These are phyloP conservation scores for Homarus americanus DNA, from an alignment of 1,140 invertebrate genomes.

Conservation along the genomic window DNA sequence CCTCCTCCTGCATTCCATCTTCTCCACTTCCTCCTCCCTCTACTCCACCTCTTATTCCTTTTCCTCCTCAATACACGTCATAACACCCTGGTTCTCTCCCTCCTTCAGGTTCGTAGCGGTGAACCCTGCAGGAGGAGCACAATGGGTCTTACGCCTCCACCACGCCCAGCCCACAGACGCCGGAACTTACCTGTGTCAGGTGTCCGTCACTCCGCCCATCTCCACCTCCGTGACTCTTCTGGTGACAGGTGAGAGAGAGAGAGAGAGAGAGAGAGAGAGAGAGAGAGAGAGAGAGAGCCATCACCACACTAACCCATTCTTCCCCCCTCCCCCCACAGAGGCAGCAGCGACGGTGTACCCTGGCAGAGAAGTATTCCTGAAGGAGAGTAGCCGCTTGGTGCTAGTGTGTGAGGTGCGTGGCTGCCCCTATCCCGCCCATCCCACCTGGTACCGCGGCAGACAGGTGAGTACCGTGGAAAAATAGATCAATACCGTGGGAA, in stretches of 20 bases:
- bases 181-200: conserved; percentile 70
- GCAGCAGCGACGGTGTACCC: conserved; percentile 10
- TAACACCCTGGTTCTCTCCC: background rate
- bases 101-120: conserved; percentile 64
- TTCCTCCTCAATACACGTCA: background rate
- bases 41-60: background rate
- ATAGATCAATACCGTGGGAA: background rate
- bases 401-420: conserved; percentile 37
- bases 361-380: conserved; percentile 15
- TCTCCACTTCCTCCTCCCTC: background rate
- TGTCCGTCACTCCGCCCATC: conserved; percentile 69
- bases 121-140: conserved; percentile 53
- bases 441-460: conserved; percentile 19
- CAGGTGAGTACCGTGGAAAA: conserved; percentile 7
- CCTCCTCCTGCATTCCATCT: no score
- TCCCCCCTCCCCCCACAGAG: background rate
- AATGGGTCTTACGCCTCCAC: conserved; percentile 67
- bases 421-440: conserved; percentile 35
- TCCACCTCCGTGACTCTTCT: conserved; percentile 62
- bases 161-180: conserved; percentile 60
- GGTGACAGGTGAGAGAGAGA: conserved; percentile 68
- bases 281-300: no score
- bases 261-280: no score
- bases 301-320: no score
- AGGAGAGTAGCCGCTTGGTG: conserved; percentile 28